Evolutionary conservation across 1,140 invertebrate genomes (phyloP).

Genomic region (Drosophila simulans): DNA sequence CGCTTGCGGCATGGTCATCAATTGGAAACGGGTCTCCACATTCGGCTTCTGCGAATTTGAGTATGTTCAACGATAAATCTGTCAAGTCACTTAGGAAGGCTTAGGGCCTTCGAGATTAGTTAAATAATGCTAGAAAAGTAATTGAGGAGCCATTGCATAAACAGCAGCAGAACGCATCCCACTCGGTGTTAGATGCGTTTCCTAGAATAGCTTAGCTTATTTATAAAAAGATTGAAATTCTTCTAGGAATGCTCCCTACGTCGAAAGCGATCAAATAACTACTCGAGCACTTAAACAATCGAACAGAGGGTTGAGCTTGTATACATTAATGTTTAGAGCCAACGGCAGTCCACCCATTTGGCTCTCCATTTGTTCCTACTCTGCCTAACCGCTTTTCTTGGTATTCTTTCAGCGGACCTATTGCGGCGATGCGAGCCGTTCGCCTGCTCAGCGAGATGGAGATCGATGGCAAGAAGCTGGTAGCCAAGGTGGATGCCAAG

Average conservation of each 20-base stretch:
- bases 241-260: too few species aligned
- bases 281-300: background rate
- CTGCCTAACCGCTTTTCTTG: background rate
- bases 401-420: slow-evolving; percentile 90
- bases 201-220: background rate
- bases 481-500: slow-evolving; percentile 99
- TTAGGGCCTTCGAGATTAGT: background rate
- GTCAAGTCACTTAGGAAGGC: background rate
- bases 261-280: too few species aligned
- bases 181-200: background rate
- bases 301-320: too few species aligned
- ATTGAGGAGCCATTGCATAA: background rate
- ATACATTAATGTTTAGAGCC: too few species aligned
- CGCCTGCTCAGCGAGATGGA: slow-evolving; percentile 96
- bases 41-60: slow-evolving; percentile 98
- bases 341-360: too few species aligned
- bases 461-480: slow-evolving; percentile 96
- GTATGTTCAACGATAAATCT: slow-evolving; percentile 38
- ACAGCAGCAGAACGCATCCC: too few species aligned
- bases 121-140: background rate
- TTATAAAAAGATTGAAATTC: background rate
- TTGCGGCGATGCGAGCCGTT: slow-evolving; percentile 97
- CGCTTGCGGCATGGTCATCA: slow-evolving; percentile 95
- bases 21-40: slow-evolving; percentile 98
- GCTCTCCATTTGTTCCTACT: background rate